These are phyloP conservation scores for Tachypleus tridentatus DNA, from an alignment of 1,140 invertebrate genomes.

Conservation along the genomic window DNA sequence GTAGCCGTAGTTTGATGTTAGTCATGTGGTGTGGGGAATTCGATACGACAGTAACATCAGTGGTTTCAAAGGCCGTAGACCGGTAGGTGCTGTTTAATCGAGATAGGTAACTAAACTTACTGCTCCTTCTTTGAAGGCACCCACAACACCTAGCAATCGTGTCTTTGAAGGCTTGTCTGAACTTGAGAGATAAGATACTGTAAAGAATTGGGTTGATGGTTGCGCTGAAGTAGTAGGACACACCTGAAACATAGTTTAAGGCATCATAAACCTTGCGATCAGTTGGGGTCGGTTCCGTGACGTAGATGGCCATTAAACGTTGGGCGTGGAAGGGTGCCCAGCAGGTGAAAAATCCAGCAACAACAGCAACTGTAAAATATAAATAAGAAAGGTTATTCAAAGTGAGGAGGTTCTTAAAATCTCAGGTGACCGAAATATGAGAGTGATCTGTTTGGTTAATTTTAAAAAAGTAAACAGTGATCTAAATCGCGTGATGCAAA, in stretches of 20 bases:
- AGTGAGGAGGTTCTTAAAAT: too few species aligned
- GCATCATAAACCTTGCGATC: constrained; percentile 49
- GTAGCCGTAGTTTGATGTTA: too few species aligned
- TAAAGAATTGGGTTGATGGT: constrained; percentile 71
- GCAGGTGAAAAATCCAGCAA: constrained; percentile 83
- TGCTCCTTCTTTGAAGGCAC: neutral
- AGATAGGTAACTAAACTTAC: neutral
- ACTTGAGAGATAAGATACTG: constrained; percentile 64
- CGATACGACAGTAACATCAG: neutral
- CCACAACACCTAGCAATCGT: constrained; percentile 20
- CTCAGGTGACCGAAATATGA: too few species aligned
- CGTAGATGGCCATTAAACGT: constrained; percentile 44
- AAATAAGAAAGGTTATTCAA: neutral
- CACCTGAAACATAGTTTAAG: constrained; percentile 56
- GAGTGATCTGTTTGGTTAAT: too few species aligned
- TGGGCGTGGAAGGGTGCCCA: constrained; percentile 92
- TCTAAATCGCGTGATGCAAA: too few species aligned
- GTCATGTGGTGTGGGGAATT: neutral
- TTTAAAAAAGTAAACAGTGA: too few species aligned
- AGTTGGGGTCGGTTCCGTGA: constrained; percentile 38
- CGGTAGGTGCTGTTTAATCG: neutral
- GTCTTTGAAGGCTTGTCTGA: constrained; percentile 63
- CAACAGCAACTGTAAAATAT: constrained; percentile 63
- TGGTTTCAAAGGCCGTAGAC: neutral
- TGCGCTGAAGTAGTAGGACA: constrained; percentile 66